These are phyloP conservation scores for Magallana angulata DNA, from an alignment of 1,140 invertebrate species.

Conservation along the genomic window DNA sequence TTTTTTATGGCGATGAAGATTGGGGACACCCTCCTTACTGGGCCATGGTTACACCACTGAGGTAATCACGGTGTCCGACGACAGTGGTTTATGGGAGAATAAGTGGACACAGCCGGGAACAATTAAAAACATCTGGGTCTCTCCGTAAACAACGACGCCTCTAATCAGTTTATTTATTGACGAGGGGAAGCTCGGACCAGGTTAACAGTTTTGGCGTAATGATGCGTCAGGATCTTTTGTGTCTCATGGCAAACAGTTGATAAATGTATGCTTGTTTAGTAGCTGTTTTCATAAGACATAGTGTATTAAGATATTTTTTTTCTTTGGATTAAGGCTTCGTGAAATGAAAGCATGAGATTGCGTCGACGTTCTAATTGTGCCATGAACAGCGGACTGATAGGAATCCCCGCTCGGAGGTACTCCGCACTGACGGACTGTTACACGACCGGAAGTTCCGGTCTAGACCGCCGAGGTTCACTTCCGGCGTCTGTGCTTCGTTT, in stretches of 20 bases:
- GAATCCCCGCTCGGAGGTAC: slow-evolving; percentile 2
- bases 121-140: slow-evolving; percentile 9
- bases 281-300: no score
- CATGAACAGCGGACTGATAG: not conserved
- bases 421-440: slow-evolving; percentile 1
- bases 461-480: slow-evolving; percentile 11
- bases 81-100: not conserved
- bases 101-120: slow-evolving; percentile 11
- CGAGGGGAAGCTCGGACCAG: not conserved
- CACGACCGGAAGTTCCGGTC: not conserved
- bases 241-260: no score
- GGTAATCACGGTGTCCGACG: not conserved
- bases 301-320: no score
- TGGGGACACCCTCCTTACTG: not conserved
- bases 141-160: not conserved
- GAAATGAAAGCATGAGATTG: slow-evolving; percentile 2
- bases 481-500: slow-evolving; percentile 3
- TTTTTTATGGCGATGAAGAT: slow-evolving; percentile 24
- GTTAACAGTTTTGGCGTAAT: not conserved
- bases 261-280: no score
- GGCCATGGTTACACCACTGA: not conserved
- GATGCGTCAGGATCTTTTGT: no score
- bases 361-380: slow-evolving; percentile 4
- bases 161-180: not conserved
- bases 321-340: no score